Percentiles rank a stretch among this genome's conserved stretches.
Conservation (phyloP, 1,140 invertebrate genomes). For the Neodiprion virginianus region DNA sequence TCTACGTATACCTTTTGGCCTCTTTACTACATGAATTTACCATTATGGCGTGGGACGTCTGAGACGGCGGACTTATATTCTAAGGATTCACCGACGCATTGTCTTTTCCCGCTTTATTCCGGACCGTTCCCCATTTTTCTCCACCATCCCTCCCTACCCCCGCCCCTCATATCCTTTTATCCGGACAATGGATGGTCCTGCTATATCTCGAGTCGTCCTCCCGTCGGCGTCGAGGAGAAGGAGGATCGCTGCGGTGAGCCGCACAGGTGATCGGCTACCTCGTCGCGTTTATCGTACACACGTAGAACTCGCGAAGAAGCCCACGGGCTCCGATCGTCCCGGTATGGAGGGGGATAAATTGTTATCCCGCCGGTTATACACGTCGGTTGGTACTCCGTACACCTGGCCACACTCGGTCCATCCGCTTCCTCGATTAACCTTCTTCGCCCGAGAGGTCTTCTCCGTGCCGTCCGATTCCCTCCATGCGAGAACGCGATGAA, state of each 20-base stretch:
- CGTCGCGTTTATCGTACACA: not conserved
- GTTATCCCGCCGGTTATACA: not conserved
- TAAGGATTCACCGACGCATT: constrained; percentile 9
- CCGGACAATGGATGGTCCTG: too few relatives aligned
- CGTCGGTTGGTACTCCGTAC: too few relatives aligned
- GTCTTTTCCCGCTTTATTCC: constrained; percentile 3
- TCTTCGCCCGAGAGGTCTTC: not conserved
- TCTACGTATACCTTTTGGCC: constrained; percentile 27
- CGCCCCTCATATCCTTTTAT: not conserved
- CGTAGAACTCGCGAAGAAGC: not conserved
- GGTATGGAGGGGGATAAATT: too few relatives aligned
- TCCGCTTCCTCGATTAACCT: not conserved
- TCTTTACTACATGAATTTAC: constrained; percentile 13
- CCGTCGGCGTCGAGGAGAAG: too few relatives aligned
- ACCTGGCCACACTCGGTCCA: too few relatives aligned
- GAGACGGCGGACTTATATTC: not conserved
- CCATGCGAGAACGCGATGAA: not conserved
- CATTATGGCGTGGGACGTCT: not conserved
- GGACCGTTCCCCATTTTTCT: not conserved
- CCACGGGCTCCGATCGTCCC: too few relatives aligned
- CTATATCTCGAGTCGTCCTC: too few relatives aligned
- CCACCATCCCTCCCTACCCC: not conserved
- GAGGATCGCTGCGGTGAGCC: too few relatives aligned
- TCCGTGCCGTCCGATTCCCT: not conserved
- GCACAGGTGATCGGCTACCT: too few relatives aligned